Evolutionary conservation across 2,113 vertebrate species (phyloP).

Genomic region (Xiphophorus maculatus): DNA sequence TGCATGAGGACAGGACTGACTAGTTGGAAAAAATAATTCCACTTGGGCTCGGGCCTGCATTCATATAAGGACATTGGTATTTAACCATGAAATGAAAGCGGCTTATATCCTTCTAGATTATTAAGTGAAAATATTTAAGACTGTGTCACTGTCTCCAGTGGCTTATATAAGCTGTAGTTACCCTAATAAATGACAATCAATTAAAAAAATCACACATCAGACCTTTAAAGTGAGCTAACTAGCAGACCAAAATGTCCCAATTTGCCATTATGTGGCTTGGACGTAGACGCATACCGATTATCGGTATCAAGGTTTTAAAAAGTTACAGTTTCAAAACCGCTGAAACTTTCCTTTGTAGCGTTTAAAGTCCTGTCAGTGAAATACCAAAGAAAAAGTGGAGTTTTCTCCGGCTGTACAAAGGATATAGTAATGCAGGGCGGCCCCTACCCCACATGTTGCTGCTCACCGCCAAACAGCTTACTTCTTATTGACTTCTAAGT

Average conservation of each 20-base stretch:
- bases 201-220: constrained; percentile 51
- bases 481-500: no score
- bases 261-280: constrained; percentile 57
- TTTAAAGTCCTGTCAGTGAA: background rate
- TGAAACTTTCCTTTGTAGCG: background rate
- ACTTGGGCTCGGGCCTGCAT: constrained; percentile 62
- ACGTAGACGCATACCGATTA: background rate
- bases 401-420: background rate
- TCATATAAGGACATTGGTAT: constrained; percentile 72
- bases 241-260: constrained; percentile 40
- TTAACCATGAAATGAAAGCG: constrained; percentile 71
- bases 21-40: constrained; percentile 77
- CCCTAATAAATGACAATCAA: constrained; percentile 46
- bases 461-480: no score
- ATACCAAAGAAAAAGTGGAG: background rate
- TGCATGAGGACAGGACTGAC: constrained; percentile 62
- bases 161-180: constrained; percentile 54
- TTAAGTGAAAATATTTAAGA: constrained; percentile 56
- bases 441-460: no score
- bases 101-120: constrained; percentile 67
- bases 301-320: background rate
- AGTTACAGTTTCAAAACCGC: background rate
- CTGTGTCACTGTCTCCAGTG: constrained; percentile 40
- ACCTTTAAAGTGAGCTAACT: constrained; percentile 46
- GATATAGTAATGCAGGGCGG: background rate